These are phyloP conservation scores for Pipistrellus pygmaeus DNA, from an alignment of 2,797 vertebrate species.

Conservation along the genomic window DNA sequence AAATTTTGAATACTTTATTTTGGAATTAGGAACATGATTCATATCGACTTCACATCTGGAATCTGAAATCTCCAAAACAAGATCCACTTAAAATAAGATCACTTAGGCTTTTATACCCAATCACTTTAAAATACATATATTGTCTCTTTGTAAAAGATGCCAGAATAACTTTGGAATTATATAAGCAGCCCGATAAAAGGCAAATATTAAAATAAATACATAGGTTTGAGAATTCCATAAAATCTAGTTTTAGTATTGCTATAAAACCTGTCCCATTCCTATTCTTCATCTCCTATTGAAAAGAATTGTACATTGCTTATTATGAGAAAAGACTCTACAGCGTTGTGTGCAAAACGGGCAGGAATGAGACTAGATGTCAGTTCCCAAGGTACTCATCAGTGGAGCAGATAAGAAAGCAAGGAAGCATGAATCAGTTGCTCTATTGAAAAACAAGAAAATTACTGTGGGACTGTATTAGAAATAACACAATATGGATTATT, in stretches of 20 bases:
- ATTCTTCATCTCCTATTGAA: background rate
- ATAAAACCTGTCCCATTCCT: rapidly evolving
- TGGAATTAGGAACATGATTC: background rate
- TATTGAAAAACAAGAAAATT: background rate
- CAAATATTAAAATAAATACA: background rate
- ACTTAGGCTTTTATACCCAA: background rate
- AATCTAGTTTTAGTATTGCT: background rate
- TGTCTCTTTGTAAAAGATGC: background rate
- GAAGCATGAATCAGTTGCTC: background rate
- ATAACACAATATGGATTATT: background rate
- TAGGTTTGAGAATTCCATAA: background rate
- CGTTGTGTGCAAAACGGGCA: background rate
- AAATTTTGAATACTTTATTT: background rate
- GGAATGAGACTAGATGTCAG: background rate
- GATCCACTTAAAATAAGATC: background rate
- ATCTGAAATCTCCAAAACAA: background rate
- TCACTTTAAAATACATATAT: background rate
- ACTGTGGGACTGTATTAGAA: background rate
- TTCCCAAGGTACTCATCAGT: background rate
- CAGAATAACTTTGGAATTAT: constrained; percentile 10
- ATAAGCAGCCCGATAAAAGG: background rate
- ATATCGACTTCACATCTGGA: background rate
- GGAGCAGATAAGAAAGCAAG: background rate
- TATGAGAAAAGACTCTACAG: background rate
- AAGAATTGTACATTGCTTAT: background rate